Conservation (phyloP, 2,888 invertebrate genomes). For the Dryomyza anilis region DNA sequence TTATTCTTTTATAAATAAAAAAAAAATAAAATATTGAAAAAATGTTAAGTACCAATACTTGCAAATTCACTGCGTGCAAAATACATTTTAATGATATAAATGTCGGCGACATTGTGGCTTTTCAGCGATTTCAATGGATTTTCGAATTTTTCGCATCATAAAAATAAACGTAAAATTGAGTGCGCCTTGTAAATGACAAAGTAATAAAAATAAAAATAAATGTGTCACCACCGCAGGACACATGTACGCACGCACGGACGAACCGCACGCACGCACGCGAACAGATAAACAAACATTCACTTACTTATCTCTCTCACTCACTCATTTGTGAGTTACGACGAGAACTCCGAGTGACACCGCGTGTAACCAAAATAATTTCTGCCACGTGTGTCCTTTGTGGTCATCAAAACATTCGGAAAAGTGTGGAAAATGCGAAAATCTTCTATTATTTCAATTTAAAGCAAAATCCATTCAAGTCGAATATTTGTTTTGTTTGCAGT, state of each 20-base stretch:
- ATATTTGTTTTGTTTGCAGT: too few species aligned
- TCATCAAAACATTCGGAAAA: too few species aligned
- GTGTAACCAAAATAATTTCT: conserved; percentile 11
- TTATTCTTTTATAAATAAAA: too few species aligned
- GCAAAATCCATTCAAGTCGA: too few species aligned
- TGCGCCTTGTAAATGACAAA: conserved; percentile 7
- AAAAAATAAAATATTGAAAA: too few species aligned
- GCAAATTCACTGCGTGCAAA: neutral
- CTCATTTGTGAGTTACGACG: too few species aligned
- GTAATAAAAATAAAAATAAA: conserved; percentile 24
- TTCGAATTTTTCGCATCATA: conserved; percentile 33
- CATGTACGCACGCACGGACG: neutral
- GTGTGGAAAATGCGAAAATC: too few species aligned
- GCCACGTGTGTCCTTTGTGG: conserved; percentile 13
- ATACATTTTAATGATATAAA: conserved; percentile 10
- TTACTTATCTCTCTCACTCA: too few species aligned
- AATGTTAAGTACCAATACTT: neutral
- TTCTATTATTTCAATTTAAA: too few species aligned
- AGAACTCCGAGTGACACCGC: neutral
- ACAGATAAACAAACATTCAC: too few species aligned
- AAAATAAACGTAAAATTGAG: conserved; percentile 33
- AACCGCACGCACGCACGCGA: neutral
- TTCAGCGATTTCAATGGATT: too few species aligned
- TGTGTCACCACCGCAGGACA: conserved; percentile 5
- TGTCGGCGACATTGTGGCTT: too few species aligned